Evolutionary conservation across 2,888 invertebrate species (phyloP), one percentile per base, ranked within the genome.

Genomic region (Nomada goodeniana): DNA sequence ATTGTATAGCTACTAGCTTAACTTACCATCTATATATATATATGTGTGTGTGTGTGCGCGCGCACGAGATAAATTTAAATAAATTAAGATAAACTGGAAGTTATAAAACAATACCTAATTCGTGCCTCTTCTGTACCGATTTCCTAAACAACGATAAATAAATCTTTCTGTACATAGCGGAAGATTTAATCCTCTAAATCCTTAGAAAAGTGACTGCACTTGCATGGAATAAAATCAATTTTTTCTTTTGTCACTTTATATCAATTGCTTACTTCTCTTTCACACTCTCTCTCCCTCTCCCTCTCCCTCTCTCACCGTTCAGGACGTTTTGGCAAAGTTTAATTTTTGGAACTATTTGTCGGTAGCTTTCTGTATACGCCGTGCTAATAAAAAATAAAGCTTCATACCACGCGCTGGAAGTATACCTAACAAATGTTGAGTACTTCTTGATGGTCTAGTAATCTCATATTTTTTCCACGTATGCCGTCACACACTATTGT

Each of bases 91-190:
- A 77, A 72, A 73, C 36, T 72, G 55, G 42, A 76, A 60, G 52
- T 47, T 75, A 75, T 69, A 68, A 83, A 84, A 76, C 85, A 88
- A 85, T 76, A 82, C 76, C 79, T 86, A 78, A 85, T 85, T 64
- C 82, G 55, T 78, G 42, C 80, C 63, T 72, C 79, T 77, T 59
- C 69, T 76, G 53, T 86, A 67, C 26, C 20, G 18, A 55, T 83
- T 76, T 80, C 79, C 76, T 78, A 83, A 89, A 85, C 76, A 86
- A 87, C 82, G 80, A 92, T 92, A 92, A 91, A 92, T 92, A 92
- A 91, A 90, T 90, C 90, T 73, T 76, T 92, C 90, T 92, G 82
- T 91, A 92, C 92, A 92, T 90, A 92, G 91, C 91, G 82, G 77
- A 91, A 89, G 82, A 85, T 69, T 69, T 74, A 76, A 72, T 77